Base-by-base conservation (phyloP, 2,797 vertebrate species). In the Rhabdophis nuchalis region DNA sequence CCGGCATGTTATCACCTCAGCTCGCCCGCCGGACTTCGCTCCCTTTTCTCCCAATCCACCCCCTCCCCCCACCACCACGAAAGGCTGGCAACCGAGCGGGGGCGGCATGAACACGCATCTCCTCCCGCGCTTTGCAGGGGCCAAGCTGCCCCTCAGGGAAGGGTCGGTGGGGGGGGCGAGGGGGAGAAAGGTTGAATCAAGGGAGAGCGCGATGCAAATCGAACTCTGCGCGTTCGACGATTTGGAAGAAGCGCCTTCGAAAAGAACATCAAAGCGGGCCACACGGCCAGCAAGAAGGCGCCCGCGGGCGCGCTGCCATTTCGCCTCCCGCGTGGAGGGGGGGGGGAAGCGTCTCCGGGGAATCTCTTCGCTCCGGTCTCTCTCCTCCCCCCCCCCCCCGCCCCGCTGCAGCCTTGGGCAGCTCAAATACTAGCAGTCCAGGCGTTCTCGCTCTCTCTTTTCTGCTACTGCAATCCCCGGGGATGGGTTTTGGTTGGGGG, bases 91-190 rank as follows among this genome's bases (percentile, higher is more conserved):
- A 27, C 46, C 2, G n/a, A 41, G 8, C 10, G 25, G 41, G 54
- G 9, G 13, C 23, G n/a, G 77, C 27, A 36, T 13, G 4, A 25
- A 14, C 16, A 6, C 50, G 68, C 18, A 86, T 86, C 60, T 12
- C 53, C 60, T 12, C 53, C 53, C 20, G 50, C 11, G 77, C 87
- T 41, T 2, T 68, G 88, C 88, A 54, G 52, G 2, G 32, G 68
- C 61, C 14, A 4, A 72, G 25, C 4, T 32, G 64, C 57, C 56
- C 52, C 29, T 53, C 1, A 29, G 85, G 64, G n/a, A 14, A 61
- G 13, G n/a, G 41, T 32, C 9, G 8, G 29, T 23, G 4, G 5
- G 52, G 1, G 7, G 1, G 0, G 2, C 2, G 7, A 1, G 0
- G 0, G 5, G 1, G 36, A 1, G 14, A 16, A 5, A n/a, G 32